These are phyloP conservation scores for Teleogryllus occipitalis DNA, from an alignment of 1,140 invertebrate species.

Conservation along the genomic window DNA sequence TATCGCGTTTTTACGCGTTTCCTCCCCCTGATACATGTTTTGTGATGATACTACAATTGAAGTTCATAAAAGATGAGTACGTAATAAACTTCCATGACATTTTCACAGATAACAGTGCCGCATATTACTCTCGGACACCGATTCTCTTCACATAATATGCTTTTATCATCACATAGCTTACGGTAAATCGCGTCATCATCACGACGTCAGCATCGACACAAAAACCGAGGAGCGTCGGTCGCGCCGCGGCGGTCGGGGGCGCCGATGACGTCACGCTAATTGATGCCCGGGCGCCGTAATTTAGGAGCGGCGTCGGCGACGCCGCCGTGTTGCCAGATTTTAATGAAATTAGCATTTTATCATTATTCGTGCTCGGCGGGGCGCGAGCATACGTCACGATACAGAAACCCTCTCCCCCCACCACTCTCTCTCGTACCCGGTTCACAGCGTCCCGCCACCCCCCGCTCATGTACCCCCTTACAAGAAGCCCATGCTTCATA, in stretches of 20 bases:
- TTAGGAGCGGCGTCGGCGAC: not conserved
- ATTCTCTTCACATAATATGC: too few species aligned
- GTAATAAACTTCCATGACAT: too few species aligned
- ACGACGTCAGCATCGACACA: not conserved
- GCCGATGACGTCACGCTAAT: not conserved
- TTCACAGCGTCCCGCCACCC: too few species aligned
- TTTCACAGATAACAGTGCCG: too few species aligned
- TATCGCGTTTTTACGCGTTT: too few species aligned
- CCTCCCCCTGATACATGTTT: too few species aligned
- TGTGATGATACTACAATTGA: too few species aligned
- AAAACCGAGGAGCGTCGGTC: not conserved
- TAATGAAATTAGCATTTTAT: conserved; percentile 6
- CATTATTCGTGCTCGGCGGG: not conserved
- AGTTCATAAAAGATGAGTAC: too few species aligned
- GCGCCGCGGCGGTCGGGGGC: not conserved
- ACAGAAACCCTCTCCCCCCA: not conserved
- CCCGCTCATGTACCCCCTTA: not conserved
- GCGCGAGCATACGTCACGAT: not conserved
- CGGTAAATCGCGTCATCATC: too few species aligned
- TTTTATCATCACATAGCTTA: too few species aligned
- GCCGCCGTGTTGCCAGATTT: not conserved
- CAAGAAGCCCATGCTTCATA: not conserved
- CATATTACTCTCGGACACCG: too few species aligned
- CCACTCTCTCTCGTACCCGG: not conserved
- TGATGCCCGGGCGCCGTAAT: not conserved